phyloP scores from a whole-genome alignment of 1,140 invertebrate genomes.

The Drosophila lacteicornis region DNA sequence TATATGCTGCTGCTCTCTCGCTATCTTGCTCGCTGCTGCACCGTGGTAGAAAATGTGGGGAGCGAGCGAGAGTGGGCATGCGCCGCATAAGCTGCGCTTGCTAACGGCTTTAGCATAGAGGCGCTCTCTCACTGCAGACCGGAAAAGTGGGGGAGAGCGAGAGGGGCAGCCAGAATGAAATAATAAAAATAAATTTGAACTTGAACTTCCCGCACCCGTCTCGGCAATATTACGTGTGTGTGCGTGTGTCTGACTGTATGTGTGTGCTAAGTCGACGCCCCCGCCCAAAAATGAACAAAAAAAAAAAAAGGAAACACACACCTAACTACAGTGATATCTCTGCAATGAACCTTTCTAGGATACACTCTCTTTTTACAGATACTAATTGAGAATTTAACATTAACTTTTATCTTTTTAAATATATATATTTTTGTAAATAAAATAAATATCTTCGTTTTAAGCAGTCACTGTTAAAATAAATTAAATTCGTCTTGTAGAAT shows the following conservation, averaged over 20 bases:
- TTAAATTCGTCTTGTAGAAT: neutral
- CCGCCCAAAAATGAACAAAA: conserved; percentile 22
- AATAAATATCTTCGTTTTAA: too few species aligned
- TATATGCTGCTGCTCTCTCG: conserved; percentile 16
- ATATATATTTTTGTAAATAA: neutral
- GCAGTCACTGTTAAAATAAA: neutral
- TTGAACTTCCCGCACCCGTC: conserved; percentile 72
- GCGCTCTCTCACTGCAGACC: conserved; percentile 39
- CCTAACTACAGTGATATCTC: neutral
- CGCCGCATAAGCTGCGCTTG: neutral
- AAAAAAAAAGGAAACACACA: conserved; percentile 9
- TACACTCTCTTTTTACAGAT: too few species aligned
- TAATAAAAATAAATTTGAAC: conserved; percentile 79
- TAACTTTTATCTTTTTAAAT: neutral
- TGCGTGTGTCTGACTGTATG: conserved; percentile 11
- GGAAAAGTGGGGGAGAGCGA: conserved; percentile 43
- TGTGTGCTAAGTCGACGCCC: conserved; percentile 38
- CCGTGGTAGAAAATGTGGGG: neutral
- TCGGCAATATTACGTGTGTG: conserved; percentile 20
- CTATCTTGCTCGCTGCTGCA: conserved; percentile 19
- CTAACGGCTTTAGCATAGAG: conserved; percentile 3
- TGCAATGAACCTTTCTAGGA: neutral
- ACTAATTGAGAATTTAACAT: neutral
- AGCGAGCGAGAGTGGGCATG: conserved; percentile 10
- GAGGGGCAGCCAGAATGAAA: conserved; percentile 41